Evolutionary conservation across 2,113 vertebrate species (phyloP), one percentile per base, ranked within the genome.

Genomic region (Rhynchomys soricoides): DNA sequence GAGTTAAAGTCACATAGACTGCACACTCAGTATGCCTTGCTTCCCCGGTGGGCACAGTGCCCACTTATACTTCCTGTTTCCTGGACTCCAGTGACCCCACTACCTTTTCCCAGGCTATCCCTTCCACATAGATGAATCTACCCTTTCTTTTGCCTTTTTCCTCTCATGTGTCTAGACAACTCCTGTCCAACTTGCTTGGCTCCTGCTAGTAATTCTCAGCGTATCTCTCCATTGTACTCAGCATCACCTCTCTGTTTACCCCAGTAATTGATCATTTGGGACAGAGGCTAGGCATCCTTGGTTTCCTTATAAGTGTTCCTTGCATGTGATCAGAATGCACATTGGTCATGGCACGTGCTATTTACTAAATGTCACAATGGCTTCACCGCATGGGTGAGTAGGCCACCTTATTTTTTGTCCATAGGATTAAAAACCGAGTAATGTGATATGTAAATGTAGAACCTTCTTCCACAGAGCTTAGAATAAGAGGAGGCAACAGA

Each of bases 1-100:
- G 31, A 29, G 22, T 57, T 68, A 40, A 50, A 43, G 31, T 1
- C 5, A 19, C 7, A 21, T 17, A 21, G 3, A 40, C 70, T 66
- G 57, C 0, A 4, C 11, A 34, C 85, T 22, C 59, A 43, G 15
- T 4, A 15, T 15, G 8, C 13, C 62, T 68, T 13, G 4, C 22
- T 59, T 82, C 13, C 40, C 4, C 3, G 2, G 0, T 2, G 16
- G 0, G 12, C 57, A 6, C 0, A 15, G 37, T 19, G 9, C 43
- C n/a, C 0, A 7, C 43, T 48, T 48, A 10, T 15, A 11, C 4
- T 31, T 50, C 3, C 0, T 9, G 11, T 48, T 71, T 52, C 4
- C 52, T 21, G 34, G 15, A 26, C 26, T 66, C 81, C 55, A 11
- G 1, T 37, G 34, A 40, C 24, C 31, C 52, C 79, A 3, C 6